phyloP scores from a whole-genome alignment of 1,140 invertebrate species.

The Lucilia cuprina region DNA sequence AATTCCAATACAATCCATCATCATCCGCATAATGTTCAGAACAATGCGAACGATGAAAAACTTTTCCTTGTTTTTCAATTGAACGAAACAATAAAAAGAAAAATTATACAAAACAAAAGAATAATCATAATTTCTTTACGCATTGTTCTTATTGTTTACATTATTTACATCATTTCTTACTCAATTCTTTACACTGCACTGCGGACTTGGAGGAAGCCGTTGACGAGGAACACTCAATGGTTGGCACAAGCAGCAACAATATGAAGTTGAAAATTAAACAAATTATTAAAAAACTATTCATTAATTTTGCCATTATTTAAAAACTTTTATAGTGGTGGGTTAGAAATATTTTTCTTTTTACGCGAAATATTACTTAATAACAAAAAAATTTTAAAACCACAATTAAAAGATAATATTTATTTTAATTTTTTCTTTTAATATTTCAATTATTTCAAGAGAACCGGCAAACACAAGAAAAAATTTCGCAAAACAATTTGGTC shows the following conservation, averaged over 20 bases:
- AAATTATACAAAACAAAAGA: background rate
- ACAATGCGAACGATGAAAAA: background rate
- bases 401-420: background rate
- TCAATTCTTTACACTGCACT: slow-evolving; percentile 36
- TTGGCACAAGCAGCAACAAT: background rate
- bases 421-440: background rate
- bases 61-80: background rate
- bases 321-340: no score
- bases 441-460: slow-evolving; percentile 5
- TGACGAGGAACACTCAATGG: background rate
- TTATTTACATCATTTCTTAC: slow-evolving; percentile 19
- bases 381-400: background rate
- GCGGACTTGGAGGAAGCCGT: background rate
- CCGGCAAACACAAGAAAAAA: background rate
- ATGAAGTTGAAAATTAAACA: background rate
- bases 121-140: background rate
- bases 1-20: background rate
- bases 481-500: background rate
- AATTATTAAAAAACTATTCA: slow-evolving; percentile 2
- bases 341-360: no score
- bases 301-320: slow-evolving; percentile 4
- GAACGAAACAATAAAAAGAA: background rate
- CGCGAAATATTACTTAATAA: background rate
- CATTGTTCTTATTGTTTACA: background rate
- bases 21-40: background rate